Base-by-base conservation (phyloP, 2,797 vertebrate species). In the Acipenser transmontanus region DNA sequence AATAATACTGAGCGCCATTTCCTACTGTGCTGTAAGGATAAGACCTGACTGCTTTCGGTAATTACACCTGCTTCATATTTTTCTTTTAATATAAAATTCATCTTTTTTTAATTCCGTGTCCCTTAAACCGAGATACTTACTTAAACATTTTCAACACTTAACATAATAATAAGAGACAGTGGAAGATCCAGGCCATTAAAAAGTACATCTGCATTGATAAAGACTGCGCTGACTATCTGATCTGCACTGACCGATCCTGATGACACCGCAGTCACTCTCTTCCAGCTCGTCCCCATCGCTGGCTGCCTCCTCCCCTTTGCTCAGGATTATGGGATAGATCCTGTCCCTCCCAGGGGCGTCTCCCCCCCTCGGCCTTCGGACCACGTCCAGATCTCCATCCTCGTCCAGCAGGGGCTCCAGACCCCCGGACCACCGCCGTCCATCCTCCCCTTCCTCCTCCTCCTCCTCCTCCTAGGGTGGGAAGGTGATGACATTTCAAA, bases 351-450 rank as follows among this genome's bases (percentile, higher is more conserved):
- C 62, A 12, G 72, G 67, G 63, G 68, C 34, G 0, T 68, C 62
- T 0, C 20, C 67, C 10, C 67, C 73, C 0, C 0, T 78, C 1
- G 89, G 89, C 81, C 89, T 88, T 64, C 89, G 89, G 49, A 72
- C 61, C 49, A 98, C 83, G 0, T 94, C 88, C 50, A 98, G 74
- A 69, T 99, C 97, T 62, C 97, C 97, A 0, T 99, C 95, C 51
- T 91, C 87, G 8, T 98, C 96, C 64, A 93, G 72, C 7, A 76
- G 65, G 20, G 80, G 66, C 60, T 75, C 71, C 8, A 71, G 2
- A 60, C 64, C 64, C 6, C 2, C 47, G 8, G 4, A 7, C 13
- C 8, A 10, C 34, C 20, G 7, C 63, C 47, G 6, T 17, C 34
- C 60, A 8, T 14, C 13, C 13, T n/a, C 62, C 50, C 13, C 56